Conservation (phyloP, 2,888 invertebrate species). For the Chymomyza fuscimana region DNA sequence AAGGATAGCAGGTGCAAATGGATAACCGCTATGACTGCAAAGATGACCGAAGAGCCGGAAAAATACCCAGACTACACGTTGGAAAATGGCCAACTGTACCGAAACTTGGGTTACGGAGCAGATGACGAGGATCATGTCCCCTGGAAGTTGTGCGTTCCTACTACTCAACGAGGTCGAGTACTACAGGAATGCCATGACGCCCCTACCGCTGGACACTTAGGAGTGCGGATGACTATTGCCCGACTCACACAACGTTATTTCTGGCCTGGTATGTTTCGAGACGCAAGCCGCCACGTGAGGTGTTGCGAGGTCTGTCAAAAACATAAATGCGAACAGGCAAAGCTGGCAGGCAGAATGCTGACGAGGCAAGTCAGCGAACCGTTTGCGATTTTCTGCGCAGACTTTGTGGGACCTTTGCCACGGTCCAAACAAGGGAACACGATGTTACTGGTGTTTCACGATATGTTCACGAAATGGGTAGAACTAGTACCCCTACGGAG, state of each 20-base stretch:
- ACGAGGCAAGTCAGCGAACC: no score
- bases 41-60: neutral
- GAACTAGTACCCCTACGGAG: neutral
- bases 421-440: neutral
- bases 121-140: constrained; percentile 10
- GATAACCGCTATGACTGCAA: neutral
- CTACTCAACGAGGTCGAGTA: neutral
- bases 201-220: neutral
- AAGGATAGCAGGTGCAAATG: neutral
- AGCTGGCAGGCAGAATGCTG: no score
- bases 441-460: neutral
- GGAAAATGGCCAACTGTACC: neutral
- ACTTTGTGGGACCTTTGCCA: no score
- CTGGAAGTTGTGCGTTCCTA: constrained; percentile 14
- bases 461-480: constrained; percentile 4
- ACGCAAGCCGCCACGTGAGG: neutral
- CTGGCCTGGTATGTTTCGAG: neutral
- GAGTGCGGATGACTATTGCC: neutral
- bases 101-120: neutral
- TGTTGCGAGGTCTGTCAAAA: neutral
- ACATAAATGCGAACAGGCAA: neutral
- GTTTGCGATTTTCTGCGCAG: no score
- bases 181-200: constrained; percentile 6
- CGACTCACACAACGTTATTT: neutral
- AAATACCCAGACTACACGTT: neutral